A percentile compares a stretch with the other conserved stretches of the same genome.
Evolutionary conservation across 30 jellyfish, hydroid and myxozoan species (phyloP).

Genomic region (Aurelia sp.): DNA sequence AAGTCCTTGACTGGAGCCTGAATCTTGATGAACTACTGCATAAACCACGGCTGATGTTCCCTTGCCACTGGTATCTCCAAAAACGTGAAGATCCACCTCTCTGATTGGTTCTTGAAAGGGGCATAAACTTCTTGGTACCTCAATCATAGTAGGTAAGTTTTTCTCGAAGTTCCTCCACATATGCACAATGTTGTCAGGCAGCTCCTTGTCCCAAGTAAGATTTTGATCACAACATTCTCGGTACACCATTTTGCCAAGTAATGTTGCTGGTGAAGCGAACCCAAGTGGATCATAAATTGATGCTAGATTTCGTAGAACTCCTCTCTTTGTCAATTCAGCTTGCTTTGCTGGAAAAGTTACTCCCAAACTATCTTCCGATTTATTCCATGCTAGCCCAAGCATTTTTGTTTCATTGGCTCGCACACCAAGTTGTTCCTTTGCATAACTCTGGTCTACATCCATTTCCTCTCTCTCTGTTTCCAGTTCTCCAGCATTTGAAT

Average conservation of each 20-base stretch:
- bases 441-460: conserved; percentile 41
- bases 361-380: conserved; percentile 2
- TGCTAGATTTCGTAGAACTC: too few species aligned
- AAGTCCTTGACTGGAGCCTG: conserved; percentile 56
- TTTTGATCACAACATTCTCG: conserved; percentile 51
- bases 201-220: neutral
- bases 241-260: conserved; percentile 57
- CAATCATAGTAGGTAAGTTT: conserved; percentile 29
- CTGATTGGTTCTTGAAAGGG: conserved; percentile 22
- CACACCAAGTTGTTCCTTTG: conserved; percentile 68
- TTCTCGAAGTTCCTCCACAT: conserved; percentile 16
- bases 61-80: conserved; percentile 75
- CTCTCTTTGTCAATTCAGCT: neutral
- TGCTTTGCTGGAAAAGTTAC: neutral
- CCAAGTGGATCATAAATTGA: conserved; percentile 70
- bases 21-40: neutral
- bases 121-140: neutral
- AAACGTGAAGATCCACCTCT: conserved; percentile 62
- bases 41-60: conserved; percentile 10
- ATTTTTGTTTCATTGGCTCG: conserved; percentile 39
- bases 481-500: conserved; percentile 63
- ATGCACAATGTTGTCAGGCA: conserved; percentile 19
- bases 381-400: conserved; percentile 42
- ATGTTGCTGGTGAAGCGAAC: conserved; percentile 50
- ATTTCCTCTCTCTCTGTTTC: conserved; percentile 27